phyloP scores from a whole-genome alignment of 2,888 invertebrate genomes.

The Ectemnius continuus region DNA sequence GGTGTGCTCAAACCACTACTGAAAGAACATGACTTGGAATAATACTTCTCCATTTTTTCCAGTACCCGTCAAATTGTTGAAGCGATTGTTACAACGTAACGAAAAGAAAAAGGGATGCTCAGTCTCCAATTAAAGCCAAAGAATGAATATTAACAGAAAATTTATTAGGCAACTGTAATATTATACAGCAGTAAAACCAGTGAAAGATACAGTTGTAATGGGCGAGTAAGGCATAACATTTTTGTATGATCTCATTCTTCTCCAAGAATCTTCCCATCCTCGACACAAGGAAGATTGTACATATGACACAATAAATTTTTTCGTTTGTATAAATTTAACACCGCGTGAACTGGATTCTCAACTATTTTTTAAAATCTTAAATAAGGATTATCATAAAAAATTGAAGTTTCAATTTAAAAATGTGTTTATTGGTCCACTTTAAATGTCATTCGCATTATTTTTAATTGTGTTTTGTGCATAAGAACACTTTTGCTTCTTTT shows the following conservation, averaged over 20 bases:
- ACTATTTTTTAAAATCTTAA: constrained; percentile 22
- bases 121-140: constrained; percentile 60
- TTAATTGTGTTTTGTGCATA: too few relatives aligned
- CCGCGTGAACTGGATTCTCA: constrained; percentile 13
- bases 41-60: constrained; percentile 22
- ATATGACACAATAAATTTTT: constrained; percentile 33
- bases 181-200: constrained; percentile 27
- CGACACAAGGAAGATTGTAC: constrained; percentile 37
- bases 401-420: not conserved
- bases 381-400: not conserved
- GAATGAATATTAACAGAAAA: constrained; percentile 60
- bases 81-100: constrained; percentile 31
- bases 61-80: constrained; percentile 27
- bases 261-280: constrained; percentile 55
- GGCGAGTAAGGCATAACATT: constrained; percentile 42
- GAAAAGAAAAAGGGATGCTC: constrained; percentile 33
- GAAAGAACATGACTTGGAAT: constrained; percentile 15
- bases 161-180: constrained; percentile 31
- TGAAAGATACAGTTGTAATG: constrained; percentile 35
- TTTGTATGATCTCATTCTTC: constrained; percentile 57
- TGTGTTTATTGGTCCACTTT: not conserved
- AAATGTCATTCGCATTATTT: not conserved
- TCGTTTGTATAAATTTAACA: constrained; percentile 26
- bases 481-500: too few relatives aligned
- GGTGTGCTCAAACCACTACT: constrained; percentile 9